A percentile compares a stretch with the other conserved stretches of the same genome.
Evolutionary conservation across 2,113 vertebrate species (phyloP).

Genomic region (Loxodonta africana): DNA sequence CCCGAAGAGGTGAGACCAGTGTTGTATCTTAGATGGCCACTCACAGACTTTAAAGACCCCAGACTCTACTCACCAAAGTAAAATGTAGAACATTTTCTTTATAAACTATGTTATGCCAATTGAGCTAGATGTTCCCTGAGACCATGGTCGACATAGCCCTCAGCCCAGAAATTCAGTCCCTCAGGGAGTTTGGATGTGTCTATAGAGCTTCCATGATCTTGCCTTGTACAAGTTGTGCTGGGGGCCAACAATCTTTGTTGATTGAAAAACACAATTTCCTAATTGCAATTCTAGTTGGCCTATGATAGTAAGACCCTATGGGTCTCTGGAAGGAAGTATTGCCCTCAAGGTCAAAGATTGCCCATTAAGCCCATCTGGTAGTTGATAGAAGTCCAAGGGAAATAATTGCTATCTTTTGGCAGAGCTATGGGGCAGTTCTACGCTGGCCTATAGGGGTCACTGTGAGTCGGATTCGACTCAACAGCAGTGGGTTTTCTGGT

Average conservation of each 20-base stretch:
- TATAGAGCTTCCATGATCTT: too few relatives aligned
- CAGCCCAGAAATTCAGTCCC: too few relatives aligned
- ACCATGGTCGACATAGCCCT: too few relatives aligned
- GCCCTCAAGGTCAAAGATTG: constrained; percentile 61
- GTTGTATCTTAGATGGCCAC: too few relatives aligned
- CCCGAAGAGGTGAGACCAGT: too few relatives aligned
- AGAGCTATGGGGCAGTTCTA: background rate
- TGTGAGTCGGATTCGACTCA: background rate
- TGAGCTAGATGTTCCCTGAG: too few relatives aligned
- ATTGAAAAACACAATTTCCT: background rate
- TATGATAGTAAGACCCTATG: background rate
- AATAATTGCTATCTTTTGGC: constrained; percentile 70
- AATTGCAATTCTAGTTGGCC: background rate
- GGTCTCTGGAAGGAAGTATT: constrained; percentile 41
- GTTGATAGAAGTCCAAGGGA: constrained; percentile 37
- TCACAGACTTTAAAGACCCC: too few relatives aligned
- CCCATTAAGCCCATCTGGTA: constrained; percentile 4
- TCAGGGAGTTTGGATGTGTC: too few relatives aligned
- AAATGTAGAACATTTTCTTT: too few relatives aligned
- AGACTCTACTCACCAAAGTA: too few relatives aligned
- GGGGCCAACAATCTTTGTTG: background rate
- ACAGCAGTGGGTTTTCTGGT: background rate
- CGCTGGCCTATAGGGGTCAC: background rate
- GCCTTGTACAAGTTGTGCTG: too few relatives aligned
- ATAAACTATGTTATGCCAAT: too few relatives aligned